These are phyloP conservation scores for Carabus problematicus DNA, from an alignment of 2,888 invertebrate genomes.

Conservation along the genomic window DNA sequence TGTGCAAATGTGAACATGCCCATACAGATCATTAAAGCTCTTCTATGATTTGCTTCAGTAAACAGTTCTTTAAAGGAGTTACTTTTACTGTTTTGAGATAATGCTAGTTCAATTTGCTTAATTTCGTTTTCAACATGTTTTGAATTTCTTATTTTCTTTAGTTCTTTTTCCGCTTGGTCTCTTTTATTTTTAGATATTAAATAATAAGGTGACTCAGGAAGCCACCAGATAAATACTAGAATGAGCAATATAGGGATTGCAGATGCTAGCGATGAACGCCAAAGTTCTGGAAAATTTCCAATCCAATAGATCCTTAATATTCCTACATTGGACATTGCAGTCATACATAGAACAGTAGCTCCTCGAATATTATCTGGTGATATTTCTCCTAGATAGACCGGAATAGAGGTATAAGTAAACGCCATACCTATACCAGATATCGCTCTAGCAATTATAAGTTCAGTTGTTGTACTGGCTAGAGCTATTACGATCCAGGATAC, in stretches of 20 bases:
- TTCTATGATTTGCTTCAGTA: conserved; percentile 63
- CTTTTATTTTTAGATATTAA: conserved; percentile 19
- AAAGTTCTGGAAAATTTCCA: conserved; percentile 64
- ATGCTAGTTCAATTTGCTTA: conserved; percentile 58
- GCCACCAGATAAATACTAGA: conserved; percentile 63
- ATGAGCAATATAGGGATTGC: conserved; percentile 64
- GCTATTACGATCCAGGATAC: conserved; percentile 67
- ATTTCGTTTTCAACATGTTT: conserved; percentile 49
- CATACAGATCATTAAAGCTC: conserved; percentile 66
- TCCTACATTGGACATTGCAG: conserved; percentile 65
- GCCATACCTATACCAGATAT: conserved; percentile 66
- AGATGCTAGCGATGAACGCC: conserved; percentile 62
- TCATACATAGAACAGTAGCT: conserved; percentile 65
- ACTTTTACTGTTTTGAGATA: conserved; percentile 63
- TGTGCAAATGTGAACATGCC: conserved; percentile 66
- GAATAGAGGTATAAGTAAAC: conserved; percentile 12
- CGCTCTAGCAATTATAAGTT: conserved; percentile 65
- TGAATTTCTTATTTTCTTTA: conserved; percentile 65
- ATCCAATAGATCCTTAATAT: conserved; percentile 66
- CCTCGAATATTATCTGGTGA: conserved; percentile 33
- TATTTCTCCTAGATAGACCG: conserved; percentile 42
- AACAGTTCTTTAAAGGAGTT: conserved; percentile 62
- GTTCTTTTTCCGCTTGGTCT: conserved; percentile 51
- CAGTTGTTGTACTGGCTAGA: conserved; percentile 62
- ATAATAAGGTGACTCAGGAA: conserved; percentile 62